These are phyloP conservation scores for Ormyrus rosae DNA, from an alignment of 2,888 invertebrate species.

Conservation along the genomic window DNA sequence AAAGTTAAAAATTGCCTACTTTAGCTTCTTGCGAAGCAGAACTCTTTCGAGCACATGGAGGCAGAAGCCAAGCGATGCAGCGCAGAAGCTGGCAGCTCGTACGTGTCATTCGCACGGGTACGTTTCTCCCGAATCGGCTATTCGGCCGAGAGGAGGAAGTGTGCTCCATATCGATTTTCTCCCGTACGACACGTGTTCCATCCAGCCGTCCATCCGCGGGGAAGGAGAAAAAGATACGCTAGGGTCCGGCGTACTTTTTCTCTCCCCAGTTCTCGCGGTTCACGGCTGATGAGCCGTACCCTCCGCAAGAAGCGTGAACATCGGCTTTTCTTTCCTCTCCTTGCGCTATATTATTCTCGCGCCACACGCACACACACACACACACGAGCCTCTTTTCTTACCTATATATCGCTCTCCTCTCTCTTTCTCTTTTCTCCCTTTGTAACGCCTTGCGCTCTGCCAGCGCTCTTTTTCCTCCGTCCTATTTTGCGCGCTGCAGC, in stretches of 20 bases:
- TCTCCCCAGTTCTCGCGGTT: slow-evolving; percentile 13
- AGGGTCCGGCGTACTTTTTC: not conserved
- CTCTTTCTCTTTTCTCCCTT: slow-evolving; percentile 14
- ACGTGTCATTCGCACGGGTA: too few species aligned
- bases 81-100: too few species aligned
- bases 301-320: slow-evolving; percentile 13
- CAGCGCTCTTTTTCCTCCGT: slow-evolving; percentile 1
- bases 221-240: not conserved
- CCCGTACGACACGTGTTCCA: not conserved
- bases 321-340: slow-evolving; percentile 11
- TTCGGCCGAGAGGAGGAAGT: not conserved
- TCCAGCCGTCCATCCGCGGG: not conserved
- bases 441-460: not conserved
- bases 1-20: too few species aligned
- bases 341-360: slow-evolving; percentile 5
- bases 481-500: slow-evolving; percentile 32
- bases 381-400: slow-evolving; percentile 9
- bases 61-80: too few species aligned
- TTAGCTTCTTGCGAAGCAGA: too few species aligned
- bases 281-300: slow-evolving; percentile 7
- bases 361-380: not conserved
- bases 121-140: not conserved
- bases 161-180: too few species aligned
- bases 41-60: too few species aligned
- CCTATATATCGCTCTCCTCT: slow-evolving; percentile 5